phyloP scores from a whole-genome alignment of 1,140 invertebrate species.

The fruit fly (Drosophila melanogaster) region DNA sequence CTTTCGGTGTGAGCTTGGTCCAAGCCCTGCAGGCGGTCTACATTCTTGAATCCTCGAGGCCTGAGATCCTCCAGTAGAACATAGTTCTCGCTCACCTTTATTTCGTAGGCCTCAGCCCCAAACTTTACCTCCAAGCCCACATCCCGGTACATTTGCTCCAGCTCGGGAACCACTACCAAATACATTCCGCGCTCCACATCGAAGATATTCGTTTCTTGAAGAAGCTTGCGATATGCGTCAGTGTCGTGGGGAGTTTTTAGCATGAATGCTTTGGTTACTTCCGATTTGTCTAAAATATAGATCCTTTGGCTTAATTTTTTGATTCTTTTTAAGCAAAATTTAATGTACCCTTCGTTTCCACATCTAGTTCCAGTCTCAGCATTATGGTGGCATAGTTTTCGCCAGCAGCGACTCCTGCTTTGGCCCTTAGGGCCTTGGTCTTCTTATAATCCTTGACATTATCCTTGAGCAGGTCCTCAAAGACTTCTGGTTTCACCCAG shows the following conservation, averaged over 20 bases:
- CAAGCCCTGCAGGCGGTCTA: conserved; percentile 85
- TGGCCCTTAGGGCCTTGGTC: conserved; percentile 45
- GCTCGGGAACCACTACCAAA: conserved; percentile 56
- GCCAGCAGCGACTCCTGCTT: conserved; percentile 51
- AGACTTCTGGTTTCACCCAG: conserved; percentile 84
- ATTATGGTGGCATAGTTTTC: conserved; percentile 78
- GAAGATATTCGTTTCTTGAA: conserved; percentile 43
- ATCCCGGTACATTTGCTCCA: conserved; percentile 67
- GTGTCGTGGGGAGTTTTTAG: conserved; percentile 57
- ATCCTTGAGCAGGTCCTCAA: conserved; percentile 80
- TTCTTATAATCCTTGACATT: conserved; percentile 68
- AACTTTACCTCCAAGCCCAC: conserved; percentile 68
- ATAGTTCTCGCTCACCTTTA: conserved; percentile 39
- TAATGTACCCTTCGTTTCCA: conserved; percentile 52
- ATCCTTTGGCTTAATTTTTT: neutral
- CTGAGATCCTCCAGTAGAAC: conserved; percentile 86
- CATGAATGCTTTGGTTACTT: conserved; percentile 53
- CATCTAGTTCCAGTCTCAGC: conserved; percentile 60
- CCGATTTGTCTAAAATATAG: conserved; percentile 32
- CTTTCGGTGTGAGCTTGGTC: conserved; percentile 84
- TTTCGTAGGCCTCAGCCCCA: conserved; percentile 59
- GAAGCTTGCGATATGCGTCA: conserved; percentile 27
- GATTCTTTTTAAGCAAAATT: too few relatives aligned
- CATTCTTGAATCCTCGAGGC: conserved; percentile 78
- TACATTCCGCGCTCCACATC: conserved; percentile 65